A percentile compares a stretch with the other conserved stretches of the same genome.
These are phyloP conservation scores for Tachystola acroxantha DNA, from an alignment of 2,888 invertebrate genomes.

Conservation along the genomic window DNA sequence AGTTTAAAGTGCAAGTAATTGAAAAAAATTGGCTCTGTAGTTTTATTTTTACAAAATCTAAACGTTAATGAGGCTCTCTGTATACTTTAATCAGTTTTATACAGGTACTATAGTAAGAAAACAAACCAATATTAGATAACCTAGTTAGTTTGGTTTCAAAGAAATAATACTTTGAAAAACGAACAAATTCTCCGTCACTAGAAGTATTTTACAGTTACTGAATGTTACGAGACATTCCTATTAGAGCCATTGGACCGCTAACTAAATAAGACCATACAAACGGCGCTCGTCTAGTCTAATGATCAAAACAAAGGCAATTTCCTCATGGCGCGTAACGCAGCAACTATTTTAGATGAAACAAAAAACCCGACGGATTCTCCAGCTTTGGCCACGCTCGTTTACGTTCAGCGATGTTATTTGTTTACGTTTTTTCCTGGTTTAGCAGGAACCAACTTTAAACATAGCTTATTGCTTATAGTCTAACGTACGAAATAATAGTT, in stretches of 20 bases:
- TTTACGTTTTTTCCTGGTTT: slow-evolving; percentile 49
- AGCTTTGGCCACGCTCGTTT: slow-evolving; percentile 40
- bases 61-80: no score
- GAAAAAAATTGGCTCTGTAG: no score
- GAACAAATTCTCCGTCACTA: no score
- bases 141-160: no score
- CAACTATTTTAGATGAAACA: slow-evolving; percentile 23
- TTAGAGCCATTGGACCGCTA: background rate
- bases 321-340: slow-evolving; percentile 24
- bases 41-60: no score
- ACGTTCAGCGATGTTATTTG: slow-evolving; percentile 35
- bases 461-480: no score
- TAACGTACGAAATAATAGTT: no score
- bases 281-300: background rate
- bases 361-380: slow-evolving; percentile 59
- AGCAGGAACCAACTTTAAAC: slow-evolving; percentile 1
- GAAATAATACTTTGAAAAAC: no score
- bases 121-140: no score
- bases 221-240: background rate
- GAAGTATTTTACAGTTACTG: background rate
- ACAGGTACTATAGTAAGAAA: no score
- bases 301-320: slow-evolving; percentile 22
- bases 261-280: background rate
- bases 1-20: no score
- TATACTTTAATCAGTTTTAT: no score